Evolutionary conservation across 2,888 invertebrate genomes (phyloP), one percentile per base, ranked within the genome.

Genomic region (Stictocephala bisonia): DNA sequence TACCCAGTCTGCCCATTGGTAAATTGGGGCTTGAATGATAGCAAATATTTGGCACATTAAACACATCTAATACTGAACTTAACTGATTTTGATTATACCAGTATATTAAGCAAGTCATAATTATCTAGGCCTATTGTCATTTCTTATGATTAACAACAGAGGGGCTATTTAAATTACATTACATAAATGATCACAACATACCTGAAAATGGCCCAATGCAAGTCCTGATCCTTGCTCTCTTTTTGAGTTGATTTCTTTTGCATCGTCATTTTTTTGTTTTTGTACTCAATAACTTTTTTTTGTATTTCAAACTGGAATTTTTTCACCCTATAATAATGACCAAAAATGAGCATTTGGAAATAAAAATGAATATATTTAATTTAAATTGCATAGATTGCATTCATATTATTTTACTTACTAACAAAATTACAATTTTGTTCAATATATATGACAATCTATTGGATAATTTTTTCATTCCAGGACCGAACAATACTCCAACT

Each of bases 221-320:
- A 77, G 80, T 85, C 81, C 75, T 82, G 72, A 81, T 83, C 77
- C 74, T 79, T 75, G 20, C 67, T 66, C 40, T 44, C 64, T 13
- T 64, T 64, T 48, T 78, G 67, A 80, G 73, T 86, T 85, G 80
- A 84, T 84, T 3, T 82, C 82, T 80, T 85, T 83, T 27, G 84
- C 76, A 79, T 84, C 84, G 70, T 81, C 80, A 73, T 82, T 83
- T 85, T 66, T 82, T 75, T 85, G 78, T 66, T 81, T 81, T 82
- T 86, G 22, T 77, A 58, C 85, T 88, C 87, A 79, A 87, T 83
- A 0, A 86, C 85, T 80, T 86, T 86, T 77, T 86, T 86, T 18
- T 87, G 82, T 70, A 82, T 82, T 78, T 86, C 84, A 76, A 82
- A 83, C 74, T 85, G 88, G 79, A 86, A 85, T 81, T 88, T 89